phyloP scores from a whole-genome alignment of 2,113 vertebrate species.

The Sus scrofa region T2T-Sscrofa CM000818.6:105637001-105637500 shows the following conservation, averaged over 20 bases:
- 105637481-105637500: background rate
- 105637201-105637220: background rate
- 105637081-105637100: background rate
- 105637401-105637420: background rate
- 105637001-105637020: background rate
- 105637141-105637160: background rate
- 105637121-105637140: background rate
- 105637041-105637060: background rate
- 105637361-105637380: background rate
- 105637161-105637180: background rate
- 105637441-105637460: background rate
- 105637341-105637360: background rate
- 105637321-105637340: background rate
- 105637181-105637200: background rate
- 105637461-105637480: background rate
- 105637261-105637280: background rate
- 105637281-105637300: background rate
- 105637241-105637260: background rate
- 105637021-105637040: background rate
- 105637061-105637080: background rate
- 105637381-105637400: background rate
- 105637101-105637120: background rate
- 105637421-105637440: background rate
- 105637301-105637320: rapidly evolving
- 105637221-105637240: rapidly evolving